Conservation (phyloP, 2,113 vertebrate genomes). For the Lutjanus erythropterus region DNA sequence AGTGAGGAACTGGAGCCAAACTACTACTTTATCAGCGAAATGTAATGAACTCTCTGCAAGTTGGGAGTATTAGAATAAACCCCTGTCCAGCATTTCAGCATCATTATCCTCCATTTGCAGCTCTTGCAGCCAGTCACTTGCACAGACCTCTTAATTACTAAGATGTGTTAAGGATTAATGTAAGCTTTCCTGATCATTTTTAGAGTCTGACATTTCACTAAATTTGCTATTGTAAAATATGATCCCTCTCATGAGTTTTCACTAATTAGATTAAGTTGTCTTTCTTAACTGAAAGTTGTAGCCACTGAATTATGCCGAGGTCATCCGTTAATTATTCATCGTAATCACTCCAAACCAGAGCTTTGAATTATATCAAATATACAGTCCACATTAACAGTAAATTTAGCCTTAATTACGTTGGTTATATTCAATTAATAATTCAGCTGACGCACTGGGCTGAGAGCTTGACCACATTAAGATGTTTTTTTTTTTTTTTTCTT, state of each 20-base stretch:
- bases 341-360: constrained; percentile 59
- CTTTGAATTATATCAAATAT: constrained; percentile 37
- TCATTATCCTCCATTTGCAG: constrained; percentile 50
- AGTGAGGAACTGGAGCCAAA: constrained; percentile 44
- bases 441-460: constrained; percentile 11
- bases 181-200: constrained; percentile 41
- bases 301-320: constrained; percentile 29
- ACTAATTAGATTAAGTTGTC: constrained; percentile 49
- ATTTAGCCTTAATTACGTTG: constrained; percentile 47
- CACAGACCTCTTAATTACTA: constrained; percentile 64
- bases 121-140: constrained; percentile 43
- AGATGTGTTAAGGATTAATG: constrained; percentile 49
- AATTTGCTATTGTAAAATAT: constrained; percentile 45
- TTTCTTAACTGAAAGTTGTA: constrained; percentile 36
- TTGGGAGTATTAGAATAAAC: constrained; percentile 42
- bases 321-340: constrained; percentile 54
- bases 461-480: constrained; percentile 22
- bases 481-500: constrained; percentile 12
- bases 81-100: constrained; percentile 45
- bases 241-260: constrained; percentile 35
- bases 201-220: constrained; percentile 31
- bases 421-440: constrained; percentile 48
- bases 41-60: constrained; percentile 56
- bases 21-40: constrained; percentile 58
- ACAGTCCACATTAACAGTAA: constrained; percentile 31